Conservation (phyloP, 2,113 vertebrate species). For the Mustelus asterias region DNA sequence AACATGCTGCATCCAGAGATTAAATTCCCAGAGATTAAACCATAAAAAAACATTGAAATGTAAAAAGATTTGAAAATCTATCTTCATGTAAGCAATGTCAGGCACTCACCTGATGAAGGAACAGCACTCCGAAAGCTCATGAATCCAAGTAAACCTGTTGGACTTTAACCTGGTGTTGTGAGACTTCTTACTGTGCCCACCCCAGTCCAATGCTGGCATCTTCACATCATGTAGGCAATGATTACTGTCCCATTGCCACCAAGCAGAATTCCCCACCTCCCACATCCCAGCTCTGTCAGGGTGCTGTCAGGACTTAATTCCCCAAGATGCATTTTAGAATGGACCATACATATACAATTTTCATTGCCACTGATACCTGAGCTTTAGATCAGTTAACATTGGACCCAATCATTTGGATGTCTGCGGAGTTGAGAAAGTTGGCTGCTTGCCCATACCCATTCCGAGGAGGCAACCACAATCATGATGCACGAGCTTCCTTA, state of each 20-base stretch:
- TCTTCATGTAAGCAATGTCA: neutral
- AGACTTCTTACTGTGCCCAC: no score
- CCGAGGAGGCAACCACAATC: neutral
- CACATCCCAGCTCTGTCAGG: neutral
- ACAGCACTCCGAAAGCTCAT: no score
- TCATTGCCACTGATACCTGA: neutral
- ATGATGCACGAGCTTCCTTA: neutral
- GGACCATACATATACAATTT: neutral
- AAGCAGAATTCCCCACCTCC: neutral
- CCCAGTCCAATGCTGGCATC: no score
- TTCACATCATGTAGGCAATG: neutral
- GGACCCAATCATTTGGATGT: neutral
- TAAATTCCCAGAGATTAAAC: neutral
- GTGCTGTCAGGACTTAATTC: neutral
- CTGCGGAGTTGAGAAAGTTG: neutral
- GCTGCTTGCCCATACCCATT: neutral
- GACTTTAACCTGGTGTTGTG: no score
- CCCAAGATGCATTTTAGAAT: neutral
- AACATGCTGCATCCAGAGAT: neutral
- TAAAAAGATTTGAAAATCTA: neutral
- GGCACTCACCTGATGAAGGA: no score
- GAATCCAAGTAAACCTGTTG: no score
- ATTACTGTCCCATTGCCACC: neutral
- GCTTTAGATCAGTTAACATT: neutral
- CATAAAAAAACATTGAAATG: neutral